Evolutionary conservation across 2,888 invertebrate species (phyloP).

Genomic region (Protonemura montana): DNA sequence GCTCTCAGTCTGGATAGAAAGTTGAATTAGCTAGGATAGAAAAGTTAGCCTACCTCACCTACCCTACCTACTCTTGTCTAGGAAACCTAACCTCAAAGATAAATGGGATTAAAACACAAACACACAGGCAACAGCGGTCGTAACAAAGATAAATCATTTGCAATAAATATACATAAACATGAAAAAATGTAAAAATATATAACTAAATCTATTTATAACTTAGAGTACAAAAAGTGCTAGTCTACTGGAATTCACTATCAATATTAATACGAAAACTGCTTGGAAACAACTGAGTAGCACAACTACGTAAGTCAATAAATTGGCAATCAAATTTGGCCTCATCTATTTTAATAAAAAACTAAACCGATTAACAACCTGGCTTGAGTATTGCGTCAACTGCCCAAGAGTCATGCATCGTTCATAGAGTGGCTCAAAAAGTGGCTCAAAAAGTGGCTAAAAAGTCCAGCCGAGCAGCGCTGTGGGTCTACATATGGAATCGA

Average conservation of each 20-base stretch:
- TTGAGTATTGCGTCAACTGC: neutral
- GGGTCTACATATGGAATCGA: too few relatives aligned
- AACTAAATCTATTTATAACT: neutral
- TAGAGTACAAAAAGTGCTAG: neutral
- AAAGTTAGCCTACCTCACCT: neutral
- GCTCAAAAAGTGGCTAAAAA: too few relatives aligned
- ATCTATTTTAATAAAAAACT: slow-evolving; percentile 1
- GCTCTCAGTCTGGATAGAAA: slow-evolving; percentile 26
- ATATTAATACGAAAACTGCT: neutral
- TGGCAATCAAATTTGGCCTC: slow-evolving; percentile 38
- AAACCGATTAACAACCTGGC: neutral
- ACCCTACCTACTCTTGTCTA: neutral
- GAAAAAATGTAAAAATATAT: neutral
- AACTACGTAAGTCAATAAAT: neutral
- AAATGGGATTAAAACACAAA: neutral
- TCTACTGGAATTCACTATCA: neutral
- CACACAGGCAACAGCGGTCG: neutral
- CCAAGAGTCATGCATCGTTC: neutral
- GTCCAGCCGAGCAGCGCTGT: too few relatives aligned
- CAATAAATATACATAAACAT: neutral
- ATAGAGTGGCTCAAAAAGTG: too few relatives aligned
- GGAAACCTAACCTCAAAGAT: neutral
- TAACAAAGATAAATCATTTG: neutral
- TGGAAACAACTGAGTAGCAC: neutral
- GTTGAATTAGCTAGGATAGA: neutral